phyloP scores from a whole-genome alignment of 2,888 invertebrate species.

The Eupithecia tripunctaria region DNA sequence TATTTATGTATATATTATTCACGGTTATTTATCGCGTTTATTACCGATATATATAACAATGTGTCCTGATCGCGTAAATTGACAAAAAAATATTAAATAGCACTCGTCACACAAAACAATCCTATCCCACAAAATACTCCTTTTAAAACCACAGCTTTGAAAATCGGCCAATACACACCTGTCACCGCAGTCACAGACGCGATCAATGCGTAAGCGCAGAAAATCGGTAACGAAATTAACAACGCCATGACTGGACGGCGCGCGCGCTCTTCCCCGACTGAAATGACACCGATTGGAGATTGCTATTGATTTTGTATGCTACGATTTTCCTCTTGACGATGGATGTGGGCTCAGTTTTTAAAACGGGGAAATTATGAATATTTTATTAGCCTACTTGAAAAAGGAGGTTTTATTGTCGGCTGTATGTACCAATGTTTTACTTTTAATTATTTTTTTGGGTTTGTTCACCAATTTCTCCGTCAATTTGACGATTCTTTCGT shows the following conservation, averaged over 20 bases:
- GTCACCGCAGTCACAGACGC: constrained; percentile 15
- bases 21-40: no score
- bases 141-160: neutral
- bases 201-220: constrained; percentile 17
- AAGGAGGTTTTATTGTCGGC: no score
- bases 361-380: neutral
- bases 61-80: no score
- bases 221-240: constrained; percentile 4
- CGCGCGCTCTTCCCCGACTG: constrained; percentile 30
- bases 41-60: no score
- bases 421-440: no score
- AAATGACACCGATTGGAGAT: constrained; percentile 19
- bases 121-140: neutral
- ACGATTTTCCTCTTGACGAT: constrained; percentile 4
- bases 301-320: neutral
- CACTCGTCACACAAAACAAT: neutral
- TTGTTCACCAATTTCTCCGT: no score
- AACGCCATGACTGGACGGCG: constrained; percentile 25
- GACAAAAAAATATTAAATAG: no score
- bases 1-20: no score
- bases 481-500: no score
- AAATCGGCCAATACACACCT: constrained; percentile 18
- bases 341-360: neutral
- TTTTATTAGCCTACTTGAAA: neutral
- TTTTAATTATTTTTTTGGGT: neutral